Percentiles rank a stretch among this genome's conserved stretches.
Evolutionary conservation across 2,113 vertebrate genomes (phyloP).

Genomic region (Trochalopteron elliotii): DNA sequence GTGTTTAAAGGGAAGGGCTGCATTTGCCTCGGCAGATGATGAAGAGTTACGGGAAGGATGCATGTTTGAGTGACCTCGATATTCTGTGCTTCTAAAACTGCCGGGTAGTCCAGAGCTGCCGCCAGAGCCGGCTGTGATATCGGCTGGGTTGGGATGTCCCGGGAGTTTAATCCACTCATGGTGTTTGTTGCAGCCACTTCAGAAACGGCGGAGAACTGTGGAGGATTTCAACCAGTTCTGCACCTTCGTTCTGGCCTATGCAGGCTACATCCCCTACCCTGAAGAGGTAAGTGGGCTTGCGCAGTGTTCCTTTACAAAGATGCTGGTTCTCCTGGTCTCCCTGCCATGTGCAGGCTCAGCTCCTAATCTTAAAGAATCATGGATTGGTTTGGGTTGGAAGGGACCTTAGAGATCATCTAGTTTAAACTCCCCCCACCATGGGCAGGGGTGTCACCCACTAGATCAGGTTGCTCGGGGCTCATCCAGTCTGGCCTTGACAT

Average conservation of each 20-base stretch:
- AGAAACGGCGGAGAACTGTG: constrained; percentile 87
- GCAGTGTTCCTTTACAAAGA: not conserved
- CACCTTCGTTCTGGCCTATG: constrained; percentile 96
- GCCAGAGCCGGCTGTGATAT: not conserved
- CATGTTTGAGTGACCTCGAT: not conserved
- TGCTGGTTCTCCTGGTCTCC: not conserved
- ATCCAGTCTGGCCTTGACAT: not conserved
- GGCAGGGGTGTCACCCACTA: not conserved
- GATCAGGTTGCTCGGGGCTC: not conserved
- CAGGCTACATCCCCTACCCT: constrained; percentile 96
- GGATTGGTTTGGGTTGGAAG: not conserved
- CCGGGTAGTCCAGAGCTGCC: not conserved
- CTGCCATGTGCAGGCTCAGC: not conserved
- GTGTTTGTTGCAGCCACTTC: constrained; percentile 32
- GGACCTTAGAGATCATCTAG: not conserved
- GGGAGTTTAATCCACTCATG: not conserved
- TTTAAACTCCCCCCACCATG: not conserved
- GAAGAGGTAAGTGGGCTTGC: constrained; percentile 80
- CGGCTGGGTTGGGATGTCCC: not conserved
- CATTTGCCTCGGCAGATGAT: not conserved
- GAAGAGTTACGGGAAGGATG: not conserved
- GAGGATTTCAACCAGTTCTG: constrained; percentile 99
- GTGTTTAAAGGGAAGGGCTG: not conserved
- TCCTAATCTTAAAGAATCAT: not conserved
- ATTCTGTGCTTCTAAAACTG: not conserved